phyloP scores from a whole-genome alignment of 92 coral and sea anemone genomes.

The Paramuricea clavata region DNA sequence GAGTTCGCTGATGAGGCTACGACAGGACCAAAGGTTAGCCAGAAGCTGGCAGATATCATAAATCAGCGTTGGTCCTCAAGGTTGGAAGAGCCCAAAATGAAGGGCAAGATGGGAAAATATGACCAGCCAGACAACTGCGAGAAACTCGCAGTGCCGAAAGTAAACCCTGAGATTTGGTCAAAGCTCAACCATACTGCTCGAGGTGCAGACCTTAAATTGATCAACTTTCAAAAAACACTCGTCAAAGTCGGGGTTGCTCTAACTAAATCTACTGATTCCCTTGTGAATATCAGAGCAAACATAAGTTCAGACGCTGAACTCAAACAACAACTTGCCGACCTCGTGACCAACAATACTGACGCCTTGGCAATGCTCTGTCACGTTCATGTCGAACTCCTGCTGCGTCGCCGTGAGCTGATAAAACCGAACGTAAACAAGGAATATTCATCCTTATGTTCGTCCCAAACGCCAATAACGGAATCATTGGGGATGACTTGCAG shows the following conservation, averaged over 20 bases:
- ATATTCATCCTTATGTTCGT: constrained; percentile 29
- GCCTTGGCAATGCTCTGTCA: constrained; percentile 56
- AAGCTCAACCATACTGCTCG: constrained; percentile 26
- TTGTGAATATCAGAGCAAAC: neutral
- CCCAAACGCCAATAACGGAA: constrained; percentile 49
- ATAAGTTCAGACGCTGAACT: too few species aligned
- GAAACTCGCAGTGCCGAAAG: constrained; percentile 52
- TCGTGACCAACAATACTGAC: constrained; percentile 47
- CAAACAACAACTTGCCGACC: too few species aligned
- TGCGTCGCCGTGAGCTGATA: constrained; percentile 45
- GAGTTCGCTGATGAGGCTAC: constrained; percentile 32
- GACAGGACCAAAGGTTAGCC: constrained; percentile 29
- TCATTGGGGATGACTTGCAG: constrained; percentile 57
- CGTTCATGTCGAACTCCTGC: constrained; percentile 1
- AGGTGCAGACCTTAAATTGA: neutral
- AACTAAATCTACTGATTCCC: constrained; percentile 10
- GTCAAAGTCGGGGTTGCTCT: constrained; percentile 31
- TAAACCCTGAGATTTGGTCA: constrained; percentile 59
- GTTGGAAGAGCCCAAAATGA: constrained; percentile 42
- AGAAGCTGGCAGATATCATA: constrained; percentile 52
- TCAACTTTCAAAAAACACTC: constrained; percentile 17
- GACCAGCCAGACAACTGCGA: too few species aligned
- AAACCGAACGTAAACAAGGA: constrained; percentile 58
- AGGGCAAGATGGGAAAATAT: constrained; percentile 63
- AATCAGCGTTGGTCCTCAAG: constrained; percentile 50